Percentiles rank a stretch among this genome's conserved stretches.
Conservation (phyloP, 2,888 invertebrate genomes). For the Plebejus melissa region DNA sequence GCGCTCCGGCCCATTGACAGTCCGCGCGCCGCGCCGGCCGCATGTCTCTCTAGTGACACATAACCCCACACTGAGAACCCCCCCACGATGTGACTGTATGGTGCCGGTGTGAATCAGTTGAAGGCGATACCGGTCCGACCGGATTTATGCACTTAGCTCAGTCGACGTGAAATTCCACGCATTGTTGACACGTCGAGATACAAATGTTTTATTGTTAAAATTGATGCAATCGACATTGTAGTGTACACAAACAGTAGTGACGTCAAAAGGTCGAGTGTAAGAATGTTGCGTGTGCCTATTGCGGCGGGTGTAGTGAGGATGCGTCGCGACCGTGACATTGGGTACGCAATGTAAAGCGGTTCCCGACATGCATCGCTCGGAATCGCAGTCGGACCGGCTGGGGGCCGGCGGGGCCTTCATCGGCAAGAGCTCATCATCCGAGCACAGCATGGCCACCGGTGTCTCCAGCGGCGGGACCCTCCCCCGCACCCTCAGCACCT, state of each 20-base stretch:
- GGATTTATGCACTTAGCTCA: slow-evolving; percentile 47
- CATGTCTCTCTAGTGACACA: slow-evolving; percentile 41
- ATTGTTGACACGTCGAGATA: slow-evolving; percentile 2
- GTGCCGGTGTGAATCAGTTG: slow-evolving; percentile 28
- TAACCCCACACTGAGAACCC: slow-evolving; percentile 42
- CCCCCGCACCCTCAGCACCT: slow-evolving; percentile 87
- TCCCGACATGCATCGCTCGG: slow-evolving; percentile 71
- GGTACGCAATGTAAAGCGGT: slow-evolving; percentile 47
- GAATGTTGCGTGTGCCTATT: neutral
- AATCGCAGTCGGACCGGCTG: slow-evolving; percentile 78
- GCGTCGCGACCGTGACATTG: slow-evolving; percentile 32
- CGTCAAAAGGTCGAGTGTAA: slow-evolving; percentile 17
- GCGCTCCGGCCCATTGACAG: slow-evolving; percentile 42
- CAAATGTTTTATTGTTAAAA: slow-evolving; percentile 13
- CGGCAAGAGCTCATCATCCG: slow-evolving; percentile 70
- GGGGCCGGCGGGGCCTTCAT: slow-evolving; percentile 60
- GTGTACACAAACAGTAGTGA: slow-evolving; percentile 24
- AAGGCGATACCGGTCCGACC: slow-evolving; percentile 67
- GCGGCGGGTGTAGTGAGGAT: neutral
- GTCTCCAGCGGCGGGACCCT: slow-evolving; percentile 75
- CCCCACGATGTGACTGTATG: slow-evolving; percentile 53
- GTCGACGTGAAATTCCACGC: neutral
- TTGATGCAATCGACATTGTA: neutral
- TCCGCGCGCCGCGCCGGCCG: slow-evolving; percentile 45
- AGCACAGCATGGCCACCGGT: slow-evolving; percentile 75